Conservation (phyloP, 2,797 vertebrate species). For the Chrysocyon brachyurus region DNA sequence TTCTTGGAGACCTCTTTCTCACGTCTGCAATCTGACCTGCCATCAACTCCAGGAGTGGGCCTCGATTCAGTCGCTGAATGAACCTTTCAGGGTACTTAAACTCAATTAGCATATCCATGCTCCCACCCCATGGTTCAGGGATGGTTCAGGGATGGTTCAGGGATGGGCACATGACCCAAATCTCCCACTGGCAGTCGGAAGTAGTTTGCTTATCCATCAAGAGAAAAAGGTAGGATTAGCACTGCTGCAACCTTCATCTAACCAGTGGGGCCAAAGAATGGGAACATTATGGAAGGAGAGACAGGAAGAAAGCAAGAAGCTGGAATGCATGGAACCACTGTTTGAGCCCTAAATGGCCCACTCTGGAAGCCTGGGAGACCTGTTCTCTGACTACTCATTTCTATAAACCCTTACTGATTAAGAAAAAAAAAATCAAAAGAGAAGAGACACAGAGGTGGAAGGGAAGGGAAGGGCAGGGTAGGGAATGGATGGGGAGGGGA, state of each 20-base stretch:
- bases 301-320: not conserved
- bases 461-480: fast-evolving
- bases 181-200: not conserved
- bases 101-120: not conserved
- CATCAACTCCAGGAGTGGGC: not conserved
- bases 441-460: not conserved
- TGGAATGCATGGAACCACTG: not conserved
- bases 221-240: not conserved
- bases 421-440: not conserved
- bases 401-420: not conserved
- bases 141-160: not conserved
- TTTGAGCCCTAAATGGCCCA: not conserved
- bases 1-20: not conserved
- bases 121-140: not conserved
- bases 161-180: not conserved
- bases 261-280: not conserved
- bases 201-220: not conserved
- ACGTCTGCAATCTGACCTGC: not conserved
- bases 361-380: not conserved
- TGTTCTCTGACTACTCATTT: not conserved
- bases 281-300: not conserved
- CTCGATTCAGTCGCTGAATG: not conserved
- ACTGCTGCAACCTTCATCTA: not conserved
- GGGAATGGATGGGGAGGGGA: not conserved
- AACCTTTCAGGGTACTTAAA: not conserved